These are phyloP conservation scores for Fragum sueziense DNA, from an alignment of 2,888 invertebrate species.

Conservation along the genomic window DNA sequence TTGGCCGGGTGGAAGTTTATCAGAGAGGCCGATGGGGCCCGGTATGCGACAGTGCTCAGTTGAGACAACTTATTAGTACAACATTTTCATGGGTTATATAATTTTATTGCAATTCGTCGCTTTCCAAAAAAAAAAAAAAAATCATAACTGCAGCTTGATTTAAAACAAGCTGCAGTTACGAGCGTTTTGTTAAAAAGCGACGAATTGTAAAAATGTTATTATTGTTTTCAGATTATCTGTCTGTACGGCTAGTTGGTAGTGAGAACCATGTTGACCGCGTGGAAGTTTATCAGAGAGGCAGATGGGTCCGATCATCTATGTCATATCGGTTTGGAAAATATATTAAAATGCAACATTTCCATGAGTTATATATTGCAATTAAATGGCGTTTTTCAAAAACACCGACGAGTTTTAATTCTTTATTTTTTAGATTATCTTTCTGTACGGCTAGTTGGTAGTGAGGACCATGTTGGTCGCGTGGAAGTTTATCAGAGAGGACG, in stretches of 20 bases:
- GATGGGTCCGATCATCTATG: too few species aligned
- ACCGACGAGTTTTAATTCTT: too few species aligned
- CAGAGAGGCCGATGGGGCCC: conserved; percentile 15
- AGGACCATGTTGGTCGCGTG: neutral
- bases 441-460: neutral
- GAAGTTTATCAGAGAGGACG: conserved; percentile 12
- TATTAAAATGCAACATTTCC: too few species aligned
- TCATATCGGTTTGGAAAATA: too few species aligned
- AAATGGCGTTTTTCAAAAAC: too few species aligned
- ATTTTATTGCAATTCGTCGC: too few species aligned
- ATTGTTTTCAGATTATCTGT: conserved; percentile 10
- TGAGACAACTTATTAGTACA: conserved; percentile 9
- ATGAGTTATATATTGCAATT: too few species aligned
- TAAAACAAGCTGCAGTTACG: too few species aligned
- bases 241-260: neutral
- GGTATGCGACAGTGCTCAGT: neutral
- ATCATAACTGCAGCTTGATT: too few species aligned
- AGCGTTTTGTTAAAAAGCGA: neutral
- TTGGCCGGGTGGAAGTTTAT: conserved; percentile 2
- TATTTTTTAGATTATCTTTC: conserved; percentile 12
- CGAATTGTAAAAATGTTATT: too few species aligned
- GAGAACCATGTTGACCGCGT: neutral
- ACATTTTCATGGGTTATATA: too few species aligned
- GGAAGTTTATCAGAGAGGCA: conserved; percentile 4
- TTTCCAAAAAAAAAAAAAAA: too few species aligned